Conservation (phyloP, 2,113 vertebrate species). For the Polypterus senegalus region DNA sequence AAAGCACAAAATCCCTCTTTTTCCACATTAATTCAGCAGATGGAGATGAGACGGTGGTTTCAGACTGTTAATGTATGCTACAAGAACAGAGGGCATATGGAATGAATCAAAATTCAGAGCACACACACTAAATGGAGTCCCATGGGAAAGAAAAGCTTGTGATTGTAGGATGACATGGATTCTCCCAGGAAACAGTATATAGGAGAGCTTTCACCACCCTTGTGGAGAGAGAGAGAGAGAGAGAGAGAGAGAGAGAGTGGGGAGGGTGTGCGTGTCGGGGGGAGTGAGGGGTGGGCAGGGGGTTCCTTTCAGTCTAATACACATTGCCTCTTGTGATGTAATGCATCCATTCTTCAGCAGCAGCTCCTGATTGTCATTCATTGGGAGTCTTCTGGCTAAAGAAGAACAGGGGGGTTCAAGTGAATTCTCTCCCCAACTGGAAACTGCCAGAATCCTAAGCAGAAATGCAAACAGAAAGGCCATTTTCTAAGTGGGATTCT, state of each 20-base stretch:
- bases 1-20: slow-evolving; percentile 1
- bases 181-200: slow-evolving; percentile 28
- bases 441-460: slow-evolving; percentile 23
- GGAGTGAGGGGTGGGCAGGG: slow-evolving; percentile 12
- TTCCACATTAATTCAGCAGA: slow-evolving; percentile 37
- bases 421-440: slow-evolving; percentile 19
- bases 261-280: too few species aligned
- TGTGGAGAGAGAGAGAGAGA: slow-evolving; percentile 28
- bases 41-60: slow-evolving; percentile 29
- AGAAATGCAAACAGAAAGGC: slow-evolving; percentile 25
- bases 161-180: slow-evolving; percentile 29
- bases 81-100: slow-evolving; percentile 42
- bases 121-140: slow-evolving; percentile 21
- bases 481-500: slow-evolving; percentile 51
- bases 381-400: slow-evolving; percentile 24
- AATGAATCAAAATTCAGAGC: slow-evolving; percentile 42
- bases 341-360: slow-evolving; percentile 33
- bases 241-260: too few species aligned
- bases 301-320: slow-evolving; percentile 32
- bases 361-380: slow-evolving; percentile 48
- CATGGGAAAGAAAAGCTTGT: slow-evolving; percentile 38
- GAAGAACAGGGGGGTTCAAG: slow-evolving; percentile 12
- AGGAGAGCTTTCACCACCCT: slow-evolving; percentile 25
- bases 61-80: slow-evolving; percentile 32
- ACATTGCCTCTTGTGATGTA: slow-evolving; percentile 43